Evolutionary conservation across 2,888 invertebrate species (phyloP), one percentile per base, ranked within the genome.

Genomic region (Dryococelus australis): DNA sequence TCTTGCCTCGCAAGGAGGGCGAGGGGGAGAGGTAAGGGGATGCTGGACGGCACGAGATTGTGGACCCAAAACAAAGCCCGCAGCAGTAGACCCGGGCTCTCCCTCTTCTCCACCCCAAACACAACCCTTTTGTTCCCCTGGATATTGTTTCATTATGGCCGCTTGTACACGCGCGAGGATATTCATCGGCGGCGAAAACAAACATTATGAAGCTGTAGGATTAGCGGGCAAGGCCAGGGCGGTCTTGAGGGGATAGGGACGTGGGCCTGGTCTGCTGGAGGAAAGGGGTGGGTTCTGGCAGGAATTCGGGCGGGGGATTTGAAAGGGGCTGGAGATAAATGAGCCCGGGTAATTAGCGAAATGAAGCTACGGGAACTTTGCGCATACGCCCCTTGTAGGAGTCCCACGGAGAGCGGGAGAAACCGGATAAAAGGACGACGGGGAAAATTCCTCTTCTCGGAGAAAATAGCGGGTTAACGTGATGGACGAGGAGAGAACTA

Each of bases 311-410:
- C 90, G 90, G 90, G 86, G 89, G 89, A 90, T 90, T 89, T n/a
- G n/a, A 91, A 91, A 89, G 91, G 89, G 89, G 89, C 91, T 91
- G 91, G 91, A 91, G 91, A 91, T 91, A 86, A 80, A 24, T 43
- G 80, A 35, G 80, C 47, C 80, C 35, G 80, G 24, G 80, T 51
- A 47, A 86, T 80, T 51, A 80, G 81, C 27, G 81, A 80, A 43
- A 47, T 47, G 86, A 28, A 35, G 51, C 87, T 85, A 26, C 35
- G 84, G 43, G 28, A 2, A 24, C 65, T 65, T 65, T 65, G 65
- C 65, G 65, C 16, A 16, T 16, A 20, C 65, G 24, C 16, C 5
- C 65, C 8, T n/a, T n/a, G n/a, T n/a, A n/a, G 10, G 47, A 6
- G 47, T n/a, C 47, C 47, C 47, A 9, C 47, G 47, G 9, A 6